phyloP scores from a whole-genome alignment of 2,888 invertebrate species.

The Cosmorhoe ocellata region DNA sequence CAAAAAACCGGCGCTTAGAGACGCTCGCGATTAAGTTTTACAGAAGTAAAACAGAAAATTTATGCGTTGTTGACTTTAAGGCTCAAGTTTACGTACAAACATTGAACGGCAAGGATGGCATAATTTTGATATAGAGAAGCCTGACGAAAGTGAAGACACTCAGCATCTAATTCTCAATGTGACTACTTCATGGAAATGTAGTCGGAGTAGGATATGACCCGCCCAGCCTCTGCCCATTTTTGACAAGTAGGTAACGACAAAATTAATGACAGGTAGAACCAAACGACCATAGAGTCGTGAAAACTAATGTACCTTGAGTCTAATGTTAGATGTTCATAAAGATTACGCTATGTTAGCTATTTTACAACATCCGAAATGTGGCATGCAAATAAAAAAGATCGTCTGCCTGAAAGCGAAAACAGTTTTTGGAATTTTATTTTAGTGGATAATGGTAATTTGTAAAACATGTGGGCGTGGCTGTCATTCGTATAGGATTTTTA shows the following conservation, averaged over 20 bases:
- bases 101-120: conserved; percentile 1
- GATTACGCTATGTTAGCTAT: background rate
- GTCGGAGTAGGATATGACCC: too few relatives aligned
- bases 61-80: conserved; percentile 23
- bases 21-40: conserved; percentile 57
- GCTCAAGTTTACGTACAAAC: conserved; percentile 13
- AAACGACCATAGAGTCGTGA: conserved; percentile 14
- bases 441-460: too few relatives aligned
- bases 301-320: conserved; percentile 9
- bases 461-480: too few relatives aligned
- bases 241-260: conserved; percentile 3
- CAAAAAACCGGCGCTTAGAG: too few relatives aligned
- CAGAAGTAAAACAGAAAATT: conserved; percentile 37
- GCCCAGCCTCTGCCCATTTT: too few relatives aligned
- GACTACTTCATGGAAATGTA: too few relatives aligned
- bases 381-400: background rate
- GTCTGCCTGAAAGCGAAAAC: background rate
- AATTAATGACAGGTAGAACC: conserved; percentile 13
- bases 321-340: conserved; percentile 8
- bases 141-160: background rate
- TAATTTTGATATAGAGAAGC: conserved; percentile 5
- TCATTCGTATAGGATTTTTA: too few relatives aligned
- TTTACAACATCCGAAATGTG: conserved; percentile 2
- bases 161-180: too few relatives aligned
- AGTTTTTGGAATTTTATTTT: background rate